Percentiles rank a stretch among this genome's conserved stretches.
Conservation (phyloP, 2,888 invertebrate species). For the Lissonota sp. region DNA sequence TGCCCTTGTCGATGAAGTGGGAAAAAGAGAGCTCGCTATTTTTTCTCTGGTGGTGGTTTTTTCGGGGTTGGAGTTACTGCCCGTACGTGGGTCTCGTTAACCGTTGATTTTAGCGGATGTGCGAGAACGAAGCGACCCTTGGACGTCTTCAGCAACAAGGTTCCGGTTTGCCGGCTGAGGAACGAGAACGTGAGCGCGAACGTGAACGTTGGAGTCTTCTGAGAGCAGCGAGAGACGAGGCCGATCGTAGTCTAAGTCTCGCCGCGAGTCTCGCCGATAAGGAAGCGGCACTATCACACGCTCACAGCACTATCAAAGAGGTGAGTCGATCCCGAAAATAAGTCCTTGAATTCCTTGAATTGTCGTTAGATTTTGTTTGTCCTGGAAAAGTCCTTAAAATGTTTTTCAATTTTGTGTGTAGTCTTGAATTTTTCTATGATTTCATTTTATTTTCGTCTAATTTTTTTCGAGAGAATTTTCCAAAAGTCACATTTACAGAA, state of each 20-base stretch:
- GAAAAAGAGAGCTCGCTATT: background rate
- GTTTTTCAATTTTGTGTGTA: too few relatives aligned
- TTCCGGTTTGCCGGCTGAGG: slow-evolving; percentile 94
- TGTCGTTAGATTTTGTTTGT: too few relatives aligned
- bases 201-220: slow-evolving; percentile 95
- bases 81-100: slow-evolving; percentile 81
- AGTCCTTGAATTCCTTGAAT: slow-evolving; percentile 14
- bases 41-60: slow-evolving; percentile 74
- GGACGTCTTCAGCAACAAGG: slow-evolving; percentile 95
- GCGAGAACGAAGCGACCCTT: slow-evolving; percentile 91
- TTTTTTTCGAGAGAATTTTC: too few relatives aligned
- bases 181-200: slow-evolving; percentile 90
- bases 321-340: slow-evolving; percentile 83
- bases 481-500: too few relatives aligned
- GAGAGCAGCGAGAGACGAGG: slow-evolving; percentile 95
- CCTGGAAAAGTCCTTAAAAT: too few relatives aligned
- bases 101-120: slow-evolving; percentile 87
- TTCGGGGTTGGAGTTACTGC: slow-evolving; percentile 80
- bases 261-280: slow-evolving; percentile 95
- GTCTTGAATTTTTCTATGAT: too few relatives aligned
- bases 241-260: slow-evolving; percentile 93
- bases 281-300: slow-evolving; percentile 93
- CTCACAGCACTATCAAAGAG: slow-evolving; percentile 94
- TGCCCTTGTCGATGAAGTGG: background rate
- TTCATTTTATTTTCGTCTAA: too few relatives aligned